A percentile compares a stretch with the other conserved stretches of the same genome.
These are phyloP conservation scores for Mustela lutreola DNA, from an alignment of 2,113 vertebrate genomes.

Conservation along the genomic window DNA sequence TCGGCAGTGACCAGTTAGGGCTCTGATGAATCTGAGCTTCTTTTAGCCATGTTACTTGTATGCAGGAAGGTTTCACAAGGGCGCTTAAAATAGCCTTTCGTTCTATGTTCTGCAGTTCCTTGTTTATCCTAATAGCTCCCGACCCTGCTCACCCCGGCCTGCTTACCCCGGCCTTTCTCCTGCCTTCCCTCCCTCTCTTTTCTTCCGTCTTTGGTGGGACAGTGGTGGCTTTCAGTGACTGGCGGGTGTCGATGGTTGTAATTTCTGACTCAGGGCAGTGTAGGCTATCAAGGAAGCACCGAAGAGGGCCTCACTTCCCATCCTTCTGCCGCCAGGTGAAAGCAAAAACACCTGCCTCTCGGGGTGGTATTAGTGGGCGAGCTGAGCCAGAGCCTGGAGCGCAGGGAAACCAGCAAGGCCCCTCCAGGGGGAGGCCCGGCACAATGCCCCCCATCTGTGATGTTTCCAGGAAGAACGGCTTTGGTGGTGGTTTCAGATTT, in stretches of 20 bases:
- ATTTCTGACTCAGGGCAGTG: not conserved
- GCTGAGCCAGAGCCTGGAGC: not conserved
- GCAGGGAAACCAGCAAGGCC: not conserved
- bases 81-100: not conserved
- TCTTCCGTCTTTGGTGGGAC: not conserved
- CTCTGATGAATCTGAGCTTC: not conserved
- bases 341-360: not conserved
- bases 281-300: not conserved
- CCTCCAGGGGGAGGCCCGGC: not conserved
- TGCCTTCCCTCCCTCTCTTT: too few relatives aligned
- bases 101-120: not conserved
- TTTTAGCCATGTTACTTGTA: not conserved
- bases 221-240: not conserved
- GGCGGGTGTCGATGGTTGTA: not conserved
- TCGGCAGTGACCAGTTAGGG: not conserved
- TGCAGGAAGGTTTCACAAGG: not conserved
- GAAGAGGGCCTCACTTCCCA: accelerated
- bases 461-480: not conserved
- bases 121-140: not conserved
- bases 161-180: not conserved
- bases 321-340: not conserved
- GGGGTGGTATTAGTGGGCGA: not conserved
- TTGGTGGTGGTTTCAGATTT: not conserved
- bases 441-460: accelerated
- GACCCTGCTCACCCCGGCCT: not conserved